A percentile compares a stretch with the other conserved stretches of the same genome.
Conservation (phyloP, 2,888 invertebrate genomes). For the Tenthredo livida region DNA sequence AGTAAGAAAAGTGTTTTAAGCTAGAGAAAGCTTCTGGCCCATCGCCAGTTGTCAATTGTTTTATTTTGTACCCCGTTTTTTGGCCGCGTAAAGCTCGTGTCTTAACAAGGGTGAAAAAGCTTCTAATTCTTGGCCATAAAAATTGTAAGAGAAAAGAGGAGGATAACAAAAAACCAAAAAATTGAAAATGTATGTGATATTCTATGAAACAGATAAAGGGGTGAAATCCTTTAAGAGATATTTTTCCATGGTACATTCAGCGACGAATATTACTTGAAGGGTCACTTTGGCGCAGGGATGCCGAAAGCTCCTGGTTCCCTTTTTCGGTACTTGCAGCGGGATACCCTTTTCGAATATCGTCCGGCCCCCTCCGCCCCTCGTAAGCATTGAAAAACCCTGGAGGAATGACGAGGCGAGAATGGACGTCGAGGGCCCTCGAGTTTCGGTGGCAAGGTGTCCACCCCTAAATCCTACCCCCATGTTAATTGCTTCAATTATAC, state of each 20-base stretch:
- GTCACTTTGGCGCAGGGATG: conserved; percentile 60
- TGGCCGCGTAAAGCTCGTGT: neutral
- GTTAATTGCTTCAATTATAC: conserved; percentile 71
- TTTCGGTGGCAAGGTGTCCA: conserved; percentile 58
- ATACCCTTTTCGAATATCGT: conserved; percentile 61
- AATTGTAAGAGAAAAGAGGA: neutral
- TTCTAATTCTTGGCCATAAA: neutral
- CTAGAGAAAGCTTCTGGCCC: neutral
- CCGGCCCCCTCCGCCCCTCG: neutral
- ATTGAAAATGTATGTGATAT: neutral
- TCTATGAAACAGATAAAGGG: neutral
- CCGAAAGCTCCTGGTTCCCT: neutral
- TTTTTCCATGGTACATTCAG: conserved; percentile 53
- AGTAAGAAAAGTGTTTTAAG: neutral
- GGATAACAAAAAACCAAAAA: neutral
- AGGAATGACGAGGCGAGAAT: conserved; percentile 33
- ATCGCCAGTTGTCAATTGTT: neutral
- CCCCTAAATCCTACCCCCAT: conserved; percentile 57
- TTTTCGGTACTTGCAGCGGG: conserved; percentile 43
- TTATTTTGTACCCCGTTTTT: neutral
- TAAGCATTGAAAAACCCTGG: conserved; percentile 20
- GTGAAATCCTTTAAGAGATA: neutral
- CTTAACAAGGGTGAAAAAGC: neutral
- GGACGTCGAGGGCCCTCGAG: conserved; percentile 66
- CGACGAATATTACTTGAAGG: conserved; percentile 69